Conservation (phyloP, 2,888 invertebrate genomes). For the Enoplolaimus lenunculus region DNA sequence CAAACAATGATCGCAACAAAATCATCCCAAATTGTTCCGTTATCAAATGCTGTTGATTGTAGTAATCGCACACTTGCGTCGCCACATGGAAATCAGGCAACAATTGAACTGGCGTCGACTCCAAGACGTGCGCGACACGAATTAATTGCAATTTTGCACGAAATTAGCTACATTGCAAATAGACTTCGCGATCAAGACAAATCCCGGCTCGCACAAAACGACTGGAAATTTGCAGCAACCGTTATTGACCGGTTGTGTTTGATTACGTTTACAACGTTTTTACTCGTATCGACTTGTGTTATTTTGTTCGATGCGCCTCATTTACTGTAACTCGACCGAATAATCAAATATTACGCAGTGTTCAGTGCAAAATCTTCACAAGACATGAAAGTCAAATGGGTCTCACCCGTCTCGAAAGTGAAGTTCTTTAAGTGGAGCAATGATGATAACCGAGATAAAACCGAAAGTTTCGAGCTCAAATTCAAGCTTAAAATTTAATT, state of each 20-base stretch:
- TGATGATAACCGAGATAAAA: no score
- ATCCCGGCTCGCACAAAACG: not conserved
- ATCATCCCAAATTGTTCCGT: no score
- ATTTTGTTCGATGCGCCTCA: slow-evolving; percentile 19
- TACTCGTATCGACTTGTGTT: slow-evolving; percentile 19
- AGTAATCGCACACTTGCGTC: not conserved
- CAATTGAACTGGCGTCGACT: not conserved
- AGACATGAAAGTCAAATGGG: no score
- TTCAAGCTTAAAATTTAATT: no score
- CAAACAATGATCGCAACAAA: not conserved
- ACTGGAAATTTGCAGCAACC: slow-evolving; percentile 17
- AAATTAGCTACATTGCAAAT: slow-evolving; percentile 15
- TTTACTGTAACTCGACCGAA: not conserved
- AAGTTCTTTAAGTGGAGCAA: no score
- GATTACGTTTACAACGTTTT: slow-evolving; percentile 3
- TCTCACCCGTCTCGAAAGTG: no score
- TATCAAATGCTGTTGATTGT: no score
- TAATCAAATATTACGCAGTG: no score
- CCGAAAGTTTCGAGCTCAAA: no score
- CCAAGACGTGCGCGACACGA: not conserved
- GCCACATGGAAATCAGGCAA: not conserved
- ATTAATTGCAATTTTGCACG: not conserved
- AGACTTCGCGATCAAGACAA: slow-evolving; percentile 10
- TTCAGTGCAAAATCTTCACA: no score
- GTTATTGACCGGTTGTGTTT: slow-evolving; percentile 20